Evolutionary conservation across 2,113 vertebrate genomes (phyloP), one percentile per base, ranked within the genome.

Genomic region (Atrichornis clamosus): DNA sequence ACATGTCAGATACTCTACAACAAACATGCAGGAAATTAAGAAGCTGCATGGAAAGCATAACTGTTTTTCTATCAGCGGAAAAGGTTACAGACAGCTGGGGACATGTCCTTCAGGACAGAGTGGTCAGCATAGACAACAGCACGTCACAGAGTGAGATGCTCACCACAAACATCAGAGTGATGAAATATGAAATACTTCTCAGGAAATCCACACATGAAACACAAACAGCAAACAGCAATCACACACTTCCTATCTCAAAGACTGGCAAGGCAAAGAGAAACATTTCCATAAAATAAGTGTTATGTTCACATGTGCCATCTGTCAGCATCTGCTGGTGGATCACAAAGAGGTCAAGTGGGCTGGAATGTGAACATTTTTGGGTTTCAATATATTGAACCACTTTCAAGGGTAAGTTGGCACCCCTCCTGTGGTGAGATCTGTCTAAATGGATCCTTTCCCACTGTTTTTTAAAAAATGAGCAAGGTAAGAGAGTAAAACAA

Each of bases 261-360:
- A 68, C 83, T 84, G 82, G 35, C 79, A 93, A 90, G 88, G 76
- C 17, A 91, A 86, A 86, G 50, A 93, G 79, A 95, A 96, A 90
- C 13, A 67, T 86, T 88, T 77, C 55, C 80, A 15, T 77, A 44
- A 62, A 77, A 93, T 26, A 85, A 70, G 17, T 68, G 75, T 67
- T 86, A 42, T 5, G 35, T 83, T 39, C 82, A 77, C n/a, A 70
- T 85, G 33, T 86, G 85, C 39, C 87, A 63, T 81, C 90, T 96
- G 73, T 78, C 93, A 81, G 2, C 44, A 72, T 81, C 64, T 89
- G 73, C 53, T 74, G 37, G 37, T 84, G 75, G 75, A 92, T 93
- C 72, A 30, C 44, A 56, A 70, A 67, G 35, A 60, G n/a, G 53
- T 88, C 76, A 92, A 91, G 20, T 37, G 41, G 49, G 65, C 32